Evolutionary conservation across 64 coral and sea anemone genomes (phyloP).

Genomic region (Cladopsammia gracilis): DNA sequence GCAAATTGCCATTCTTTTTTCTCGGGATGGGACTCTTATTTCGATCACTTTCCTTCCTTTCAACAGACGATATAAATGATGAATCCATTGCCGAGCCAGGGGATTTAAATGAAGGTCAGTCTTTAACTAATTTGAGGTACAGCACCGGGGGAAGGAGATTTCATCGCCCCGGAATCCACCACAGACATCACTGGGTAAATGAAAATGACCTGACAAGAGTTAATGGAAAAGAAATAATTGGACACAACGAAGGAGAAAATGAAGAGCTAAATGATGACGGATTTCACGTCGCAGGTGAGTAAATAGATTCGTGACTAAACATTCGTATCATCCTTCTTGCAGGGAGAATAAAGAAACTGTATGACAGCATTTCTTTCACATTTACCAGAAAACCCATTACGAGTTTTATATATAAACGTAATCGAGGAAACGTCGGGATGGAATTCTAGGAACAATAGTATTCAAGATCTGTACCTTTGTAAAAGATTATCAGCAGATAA

Average conservation of each 20-base stretch:
- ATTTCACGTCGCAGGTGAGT: constrained; percentile 14
- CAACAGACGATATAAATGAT: not conserved
- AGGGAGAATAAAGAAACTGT: no score
- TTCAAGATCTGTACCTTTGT: no score
- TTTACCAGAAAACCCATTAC: no score
- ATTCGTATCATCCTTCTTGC: no score
- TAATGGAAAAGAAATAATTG: constrained; percentile 33
- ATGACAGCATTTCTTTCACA: no score
- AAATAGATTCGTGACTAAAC: not conserved
- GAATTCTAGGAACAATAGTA: no score
- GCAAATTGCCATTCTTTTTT: no score
- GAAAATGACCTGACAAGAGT: not conserved
- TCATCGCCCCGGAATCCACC: not conserved
- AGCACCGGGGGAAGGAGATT: not conserved
- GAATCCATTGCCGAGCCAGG: not conserved
- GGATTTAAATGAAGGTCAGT: not conserved
- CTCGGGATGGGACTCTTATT: no score
- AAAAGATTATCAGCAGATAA: no score
- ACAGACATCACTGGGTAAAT: not conserved
- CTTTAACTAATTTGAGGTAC: not conserved
- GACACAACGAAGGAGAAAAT: constrained; percentile 19
- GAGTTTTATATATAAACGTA: no score
- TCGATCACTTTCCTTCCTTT: not conserved
- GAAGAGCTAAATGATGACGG: not conserved
- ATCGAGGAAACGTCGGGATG: no score